Conservation (phyloP, 2,113 vertebrate species). For the Dromiciops gliroides region DNA sequence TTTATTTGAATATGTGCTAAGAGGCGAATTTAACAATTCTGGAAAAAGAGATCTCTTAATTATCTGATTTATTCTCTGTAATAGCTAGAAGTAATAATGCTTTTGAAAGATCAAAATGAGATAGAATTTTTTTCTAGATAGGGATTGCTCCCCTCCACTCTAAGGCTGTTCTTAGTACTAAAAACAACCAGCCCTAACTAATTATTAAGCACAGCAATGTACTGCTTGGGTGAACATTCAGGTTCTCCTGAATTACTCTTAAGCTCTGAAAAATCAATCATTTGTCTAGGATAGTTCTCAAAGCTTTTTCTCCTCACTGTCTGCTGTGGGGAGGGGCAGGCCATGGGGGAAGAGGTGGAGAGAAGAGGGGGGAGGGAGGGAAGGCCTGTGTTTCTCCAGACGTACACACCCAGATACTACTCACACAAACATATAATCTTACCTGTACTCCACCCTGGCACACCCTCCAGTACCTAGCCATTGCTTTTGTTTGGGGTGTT, state of each 20-base stretch:
- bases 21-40: conserved; percentile 47
- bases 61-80: conserved; percentile 12
- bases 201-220: no score
- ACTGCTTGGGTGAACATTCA: no score
- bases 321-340: no score
- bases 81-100: background rate
- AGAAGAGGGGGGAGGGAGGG: background rate
- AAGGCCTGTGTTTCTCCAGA: conserved; percentile 31
- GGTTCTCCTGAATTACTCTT: conserved; percentile 40
- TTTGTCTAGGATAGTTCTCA: conserved; percentile 15
- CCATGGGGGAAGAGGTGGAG: no score
- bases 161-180: no score
- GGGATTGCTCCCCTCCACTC: no score
- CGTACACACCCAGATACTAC: conserved; percentile 62
- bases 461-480: conserved; percentile 17
- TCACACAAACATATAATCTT: conserved; percentile 48
- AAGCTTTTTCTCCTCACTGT: background rate
- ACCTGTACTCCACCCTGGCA: conserved; percentile 34
- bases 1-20: conserved; percentile 38
- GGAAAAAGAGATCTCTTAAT: conserved; percentile 15
- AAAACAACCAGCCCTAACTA: no score
- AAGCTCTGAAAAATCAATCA: conserved; percentile 13
- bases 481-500: conserved; percentile 51
- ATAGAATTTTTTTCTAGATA: background rate
- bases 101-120: background rate